Evolutionary conservation across 1,140 invertebrate genomes (phyloP), one percentile per base, ranked within the genome.

Genomic region (Phymorhynchus buccinoides): DNA sequence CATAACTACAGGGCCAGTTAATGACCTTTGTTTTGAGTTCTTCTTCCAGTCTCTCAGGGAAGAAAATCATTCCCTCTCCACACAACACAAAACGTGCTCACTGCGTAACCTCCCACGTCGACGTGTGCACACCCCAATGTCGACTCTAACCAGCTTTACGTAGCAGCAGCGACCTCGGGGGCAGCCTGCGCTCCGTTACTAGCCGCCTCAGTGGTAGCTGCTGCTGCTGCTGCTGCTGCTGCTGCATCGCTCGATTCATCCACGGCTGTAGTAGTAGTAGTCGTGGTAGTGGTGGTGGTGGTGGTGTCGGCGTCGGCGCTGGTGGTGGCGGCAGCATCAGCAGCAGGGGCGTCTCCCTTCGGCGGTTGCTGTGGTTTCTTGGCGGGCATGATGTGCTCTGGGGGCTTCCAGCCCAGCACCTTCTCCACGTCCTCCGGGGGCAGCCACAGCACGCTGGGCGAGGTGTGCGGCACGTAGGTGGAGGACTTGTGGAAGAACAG

Each of bases 401-500:
- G 85, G 18, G 83, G 75, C 37, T 48, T n/a, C 27, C 83, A 37
- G 41, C 82, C 85, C 39, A 86, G 62, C 14, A 86, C 42, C 30
- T 48, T 56, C 39, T 86, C 85, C 30, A 86, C 56, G n/a, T 86
- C 30, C 32, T 84, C 82, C 27, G 83, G 77, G 1, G 37, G 66
- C 14, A 86, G 66, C 85, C 82, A 84, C 75, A 86, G 82, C 44
- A 81, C 73, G 42, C 52, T 41, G 44, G 56, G 37, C 1, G 75
- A 73, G 66, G 48, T 56, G 27, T 56, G 39, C 27, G 71, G 42
- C 18, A 66, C n/a, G 44, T 86, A 86, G 9, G 7, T 32, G 56
- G 48, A 77, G 1, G 14, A 32, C 62, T 80, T 84, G 41, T 86
- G 75, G 35, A 84, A 79, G 48, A 86, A 86, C 37, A 86, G 39